Percentiles rank a stretch among this genome's conserved stretches.
Evolutionary conservation across 2,113 vertebrate genomes (phyloP).

Genomic region (Perccottus glenii): DNA sequence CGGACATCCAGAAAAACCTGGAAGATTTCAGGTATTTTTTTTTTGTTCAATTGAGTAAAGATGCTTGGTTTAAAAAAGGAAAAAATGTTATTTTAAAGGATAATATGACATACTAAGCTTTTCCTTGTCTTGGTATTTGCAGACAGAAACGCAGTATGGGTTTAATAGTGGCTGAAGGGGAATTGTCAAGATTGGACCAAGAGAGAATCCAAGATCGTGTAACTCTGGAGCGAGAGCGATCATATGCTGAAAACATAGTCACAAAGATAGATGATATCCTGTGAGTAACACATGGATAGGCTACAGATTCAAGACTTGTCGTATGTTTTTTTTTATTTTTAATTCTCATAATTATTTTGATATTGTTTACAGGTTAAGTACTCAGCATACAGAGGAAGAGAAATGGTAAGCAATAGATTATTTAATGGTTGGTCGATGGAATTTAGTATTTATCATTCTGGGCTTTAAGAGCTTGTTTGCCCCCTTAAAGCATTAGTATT

Average conservation of each 20-base stretch:
- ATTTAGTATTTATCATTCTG: constrained; percentile 7
- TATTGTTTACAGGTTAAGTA: constrained; percentile 81
- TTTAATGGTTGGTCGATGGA: neutral
- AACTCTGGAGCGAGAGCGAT: constrained; percentile 88
- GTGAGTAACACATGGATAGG: constrained; percentile 78
- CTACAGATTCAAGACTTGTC: neutral
- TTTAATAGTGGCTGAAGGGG: constrained; percentile 90
- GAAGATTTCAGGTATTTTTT: constrained; percentile 91
- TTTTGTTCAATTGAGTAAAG: neutral
- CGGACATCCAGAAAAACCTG: constrained; percentile 91
- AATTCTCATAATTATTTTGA: constrained; percentile 16
- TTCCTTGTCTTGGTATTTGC: constrained; percentile 21
- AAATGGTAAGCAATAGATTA: constrained; percentile 82
- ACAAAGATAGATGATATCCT: constrained; percentile 92
- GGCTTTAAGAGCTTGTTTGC: constrained; percentile 9
- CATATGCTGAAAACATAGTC: constrained; percentile 90
- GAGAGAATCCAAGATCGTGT: constrained; percentile 87
- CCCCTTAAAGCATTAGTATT: constrained; percentile 27
- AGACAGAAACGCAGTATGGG: constrained; percentile 99
- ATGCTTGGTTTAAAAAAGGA: neutral
- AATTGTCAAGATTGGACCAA: constrained; percentile 87
- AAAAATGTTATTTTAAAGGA: too few relatives aligned
- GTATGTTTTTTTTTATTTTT: neutral
- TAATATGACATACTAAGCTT: too few relatives aligned
- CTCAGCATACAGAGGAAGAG: constrained; percentile 90